These are phyloP conservation scores for Mormoops blainvillei DNA, from an alignment of 2,113 vertebrate species.

Conservation along the genomic window DNA sequence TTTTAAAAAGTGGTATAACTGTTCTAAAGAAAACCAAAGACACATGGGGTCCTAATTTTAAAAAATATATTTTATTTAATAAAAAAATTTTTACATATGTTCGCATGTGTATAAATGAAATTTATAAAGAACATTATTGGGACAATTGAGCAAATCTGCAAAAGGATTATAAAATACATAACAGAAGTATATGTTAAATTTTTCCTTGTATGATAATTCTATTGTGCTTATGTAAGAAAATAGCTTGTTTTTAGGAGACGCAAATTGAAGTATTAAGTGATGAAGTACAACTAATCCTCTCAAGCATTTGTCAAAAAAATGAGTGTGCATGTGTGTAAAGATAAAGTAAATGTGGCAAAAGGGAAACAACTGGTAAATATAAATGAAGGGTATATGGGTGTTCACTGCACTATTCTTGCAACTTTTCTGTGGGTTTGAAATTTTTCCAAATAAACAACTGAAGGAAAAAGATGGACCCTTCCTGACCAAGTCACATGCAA, in stretches of 20 bases:
- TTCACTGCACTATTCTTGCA: background rate
- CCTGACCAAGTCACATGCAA: background rate
- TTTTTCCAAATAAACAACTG: background rate
- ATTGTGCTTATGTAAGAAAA: background rate
- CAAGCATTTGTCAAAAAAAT: background rate
- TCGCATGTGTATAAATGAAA: background rate
- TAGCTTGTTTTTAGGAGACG: background rate
- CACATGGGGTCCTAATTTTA: background rate
- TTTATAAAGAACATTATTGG: background rate
- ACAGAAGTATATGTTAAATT: background rate
- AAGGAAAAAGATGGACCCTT: background rate
- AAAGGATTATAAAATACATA: background rate
- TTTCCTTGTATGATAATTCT: background rate
- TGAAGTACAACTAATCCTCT: background rate
- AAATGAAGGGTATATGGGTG: background rate
- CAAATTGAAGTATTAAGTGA: background rate
- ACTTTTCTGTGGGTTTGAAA: background rate
- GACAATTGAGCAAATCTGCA: background rate
- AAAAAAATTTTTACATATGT: background rate
- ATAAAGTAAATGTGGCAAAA: slow-evolving; percentile 15
- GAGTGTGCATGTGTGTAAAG: background rate
- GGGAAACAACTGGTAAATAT: background rate
- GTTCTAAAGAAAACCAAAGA: background rate
- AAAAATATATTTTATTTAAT: too few species aligned
- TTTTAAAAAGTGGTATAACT: background rate